These are phyloP conservation scores for Cyaniris semiargus DNA, from an alignment of 2,888 invertebrate species.

Conservation along the genomic window DNA sequence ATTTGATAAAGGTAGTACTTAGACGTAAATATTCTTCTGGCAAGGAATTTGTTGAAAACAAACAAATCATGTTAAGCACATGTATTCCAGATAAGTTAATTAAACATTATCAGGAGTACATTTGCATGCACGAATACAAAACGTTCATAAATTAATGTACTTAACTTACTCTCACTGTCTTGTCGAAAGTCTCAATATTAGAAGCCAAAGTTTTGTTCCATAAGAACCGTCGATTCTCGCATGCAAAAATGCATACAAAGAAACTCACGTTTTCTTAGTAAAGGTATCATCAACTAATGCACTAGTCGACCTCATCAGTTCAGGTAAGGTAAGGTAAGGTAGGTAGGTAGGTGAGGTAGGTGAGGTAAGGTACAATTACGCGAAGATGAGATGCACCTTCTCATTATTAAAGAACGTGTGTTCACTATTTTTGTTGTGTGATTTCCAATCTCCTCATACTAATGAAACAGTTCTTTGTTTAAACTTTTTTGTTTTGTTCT, in stretches of 20 bases:
- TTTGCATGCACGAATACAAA: no score
- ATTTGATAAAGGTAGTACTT: no score
- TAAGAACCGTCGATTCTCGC: neutral
- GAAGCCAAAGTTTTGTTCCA: neutral
- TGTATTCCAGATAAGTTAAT: no score
- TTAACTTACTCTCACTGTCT: neutral
- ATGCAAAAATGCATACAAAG: slow-evolving; percentile 7
- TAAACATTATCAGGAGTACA: no score
- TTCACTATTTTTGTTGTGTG: slow-evolving; percentile 45
- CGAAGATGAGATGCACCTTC: slow-evolving; percentile 60
- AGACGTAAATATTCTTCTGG: no score
- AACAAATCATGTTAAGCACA: no score
- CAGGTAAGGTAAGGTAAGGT: slow-evolving; percentile 37
- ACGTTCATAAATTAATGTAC: neutral
- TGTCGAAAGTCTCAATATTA: neutral
- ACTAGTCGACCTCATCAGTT: slow-evolving; percentile 65
- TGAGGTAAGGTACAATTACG: slow-evolving; percentile 50
- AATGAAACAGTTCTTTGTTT: slow-evolving; percentile 34
- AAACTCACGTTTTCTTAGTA: slow-evolving; percentile 31
- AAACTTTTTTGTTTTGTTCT: slow-evolving; percentile 24
- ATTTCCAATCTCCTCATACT: slow-evolving; percentile 40
- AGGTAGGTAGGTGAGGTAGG: slow-evolving; percentile 8
- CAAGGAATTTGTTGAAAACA: no score
- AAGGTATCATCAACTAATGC: slow-evolving; percentile 75
- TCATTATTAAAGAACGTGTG: slow-evolving; percentile 61